These are phyloP conservation scores for Seira ritae DNA, from an alignment of 2,888 invertebrate genomes.

Conservation along the genomic window DNA sequence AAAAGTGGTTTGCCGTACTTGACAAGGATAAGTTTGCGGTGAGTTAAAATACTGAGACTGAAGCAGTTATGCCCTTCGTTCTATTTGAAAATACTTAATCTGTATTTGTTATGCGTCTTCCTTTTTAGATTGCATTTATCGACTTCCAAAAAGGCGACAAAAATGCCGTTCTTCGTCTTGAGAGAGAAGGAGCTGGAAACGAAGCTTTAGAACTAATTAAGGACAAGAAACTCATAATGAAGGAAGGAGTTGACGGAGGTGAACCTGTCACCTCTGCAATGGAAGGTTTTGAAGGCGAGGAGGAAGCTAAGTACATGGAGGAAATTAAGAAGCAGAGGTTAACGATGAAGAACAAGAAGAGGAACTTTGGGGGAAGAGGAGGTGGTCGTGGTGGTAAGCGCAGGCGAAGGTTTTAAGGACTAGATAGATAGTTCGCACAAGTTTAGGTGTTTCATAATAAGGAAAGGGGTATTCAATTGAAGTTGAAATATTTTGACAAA, in stretches of 20 bases:
- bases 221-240: conserved; percentile 65
- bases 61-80: neutral
- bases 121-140: conserved; percentile 80
- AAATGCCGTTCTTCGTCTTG: conserved; percentile 84
- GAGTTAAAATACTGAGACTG: neutral
- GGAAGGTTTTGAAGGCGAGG: conserved; percentile 45
- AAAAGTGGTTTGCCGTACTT: conserved; percentile 81
- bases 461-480: too few species aligned
- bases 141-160: conserved; percentile 86
- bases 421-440: too few species aligned
- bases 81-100: conserved; percentile 62
- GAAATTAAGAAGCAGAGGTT: conserved; percentile 49
- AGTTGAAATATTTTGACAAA: too few species aligned
- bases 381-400: conserved; percentile 59
- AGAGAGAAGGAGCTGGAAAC: conserved; percentile 83
- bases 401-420: conserved; percentile 44
- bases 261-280: conserved; percentile 30
- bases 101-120: conserved; percentile 44
- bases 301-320: conserved; percentile 64
- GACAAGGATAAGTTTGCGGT: conserved; percentile 77
- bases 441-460: too few species aligned
- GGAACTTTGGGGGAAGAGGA: conserved; percentile 50
- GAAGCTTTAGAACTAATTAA: conserved; percentile 73
- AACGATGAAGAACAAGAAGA: conserved; percentile 42
- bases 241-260: conserved; percentile 35